These are phyloP conservation scores for Toxotes chatareus DNA, from an alignment of 2,113 vertebrate genomes.

Conservation along the genomic window DNA sequence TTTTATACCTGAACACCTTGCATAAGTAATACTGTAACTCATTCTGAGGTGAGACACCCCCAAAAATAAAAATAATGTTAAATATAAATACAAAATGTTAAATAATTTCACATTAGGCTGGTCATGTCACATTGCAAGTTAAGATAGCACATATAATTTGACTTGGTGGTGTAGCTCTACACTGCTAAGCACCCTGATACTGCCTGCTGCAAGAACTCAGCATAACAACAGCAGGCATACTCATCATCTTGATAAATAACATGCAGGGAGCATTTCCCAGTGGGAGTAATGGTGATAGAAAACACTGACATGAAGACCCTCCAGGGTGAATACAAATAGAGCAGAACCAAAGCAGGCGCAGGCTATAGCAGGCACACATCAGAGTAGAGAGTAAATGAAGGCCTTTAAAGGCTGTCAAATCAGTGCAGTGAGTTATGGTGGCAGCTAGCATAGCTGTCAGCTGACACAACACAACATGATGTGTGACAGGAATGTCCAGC, in stretches of 20 bases:
- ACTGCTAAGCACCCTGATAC: slow-evolving; percentile 1
- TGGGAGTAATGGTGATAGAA: background rate
- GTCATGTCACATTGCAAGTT: background rate
- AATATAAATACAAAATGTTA: background rate
- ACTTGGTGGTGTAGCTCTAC: background rate
- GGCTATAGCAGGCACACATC: background rate
- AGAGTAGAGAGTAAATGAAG: background rate
- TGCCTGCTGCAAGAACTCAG: background rate
- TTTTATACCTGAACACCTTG: background rate
- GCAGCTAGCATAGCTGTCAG: background rate
- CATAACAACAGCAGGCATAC: slow-evolving; percentile 16
- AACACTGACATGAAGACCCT: slow-evolving; percentile 11
- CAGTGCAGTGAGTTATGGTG: background rate
- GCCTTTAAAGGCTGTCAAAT: slow-evolving; percentile 10
- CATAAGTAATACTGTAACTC: background rate
- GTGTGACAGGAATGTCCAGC: background rate
- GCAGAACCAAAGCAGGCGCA: background rate
- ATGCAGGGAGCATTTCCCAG: background rate
- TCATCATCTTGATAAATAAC: slow-evolving; percentile 17
- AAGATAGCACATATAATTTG: background rate
- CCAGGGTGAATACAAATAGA: background rate
- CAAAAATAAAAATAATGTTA: too few species aligned
- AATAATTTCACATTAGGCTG: background rate
- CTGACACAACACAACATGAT: background rate
- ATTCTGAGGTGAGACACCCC: too few species aligned